phyloP scores from a whole-genome alignment of 2,797 vertebrate species.

The Sorex maritimensis region DNA sequence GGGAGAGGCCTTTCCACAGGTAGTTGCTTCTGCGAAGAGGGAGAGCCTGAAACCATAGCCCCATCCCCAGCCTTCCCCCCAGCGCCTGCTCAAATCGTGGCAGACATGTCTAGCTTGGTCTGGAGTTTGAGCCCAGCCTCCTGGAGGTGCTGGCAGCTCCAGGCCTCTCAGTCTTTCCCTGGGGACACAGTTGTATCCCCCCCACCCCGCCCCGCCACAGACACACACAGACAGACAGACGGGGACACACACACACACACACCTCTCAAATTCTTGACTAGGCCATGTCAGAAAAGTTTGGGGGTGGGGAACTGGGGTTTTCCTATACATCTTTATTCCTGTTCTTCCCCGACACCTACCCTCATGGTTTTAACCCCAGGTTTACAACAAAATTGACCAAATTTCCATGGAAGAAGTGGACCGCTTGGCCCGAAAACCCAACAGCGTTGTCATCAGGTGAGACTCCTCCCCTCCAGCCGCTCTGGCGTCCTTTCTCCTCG shows the following conservation, averaged over 20 bases:
- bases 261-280: too few relatives aligned
- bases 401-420: conserved; percentile 99
- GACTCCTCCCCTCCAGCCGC: neutral
- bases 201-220: too few relatives aligned
- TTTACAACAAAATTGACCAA: conserved; percentile 99
- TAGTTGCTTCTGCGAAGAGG: neutral
- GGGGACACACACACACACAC: too few relatives aligned
- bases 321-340: neutral
- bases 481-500: neutral
- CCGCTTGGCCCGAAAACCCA: conserved; percentile 94
- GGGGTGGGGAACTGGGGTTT: neutral
- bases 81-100: neutral
- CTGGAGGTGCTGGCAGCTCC: neutral
- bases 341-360: neutral
- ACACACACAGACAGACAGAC: too few relatives aligned
- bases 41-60: too few relatives aligned
- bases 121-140: neutral
- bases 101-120: neutral
- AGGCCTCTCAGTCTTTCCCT: neutral
- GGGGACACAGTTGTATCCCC: neutral
- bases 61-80: too few relatives aligned
- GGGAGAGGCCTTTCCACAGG: neutral
- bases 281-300: too few relatives aligned
- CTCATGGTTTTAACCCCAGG: conserved; percentile 89
- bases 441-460: conserved; percentile 98